phyloP scores from a whole-genome alignment of 2,797 vertebrate genomes.

The Petrocephalus schoutedeni region DNA sequence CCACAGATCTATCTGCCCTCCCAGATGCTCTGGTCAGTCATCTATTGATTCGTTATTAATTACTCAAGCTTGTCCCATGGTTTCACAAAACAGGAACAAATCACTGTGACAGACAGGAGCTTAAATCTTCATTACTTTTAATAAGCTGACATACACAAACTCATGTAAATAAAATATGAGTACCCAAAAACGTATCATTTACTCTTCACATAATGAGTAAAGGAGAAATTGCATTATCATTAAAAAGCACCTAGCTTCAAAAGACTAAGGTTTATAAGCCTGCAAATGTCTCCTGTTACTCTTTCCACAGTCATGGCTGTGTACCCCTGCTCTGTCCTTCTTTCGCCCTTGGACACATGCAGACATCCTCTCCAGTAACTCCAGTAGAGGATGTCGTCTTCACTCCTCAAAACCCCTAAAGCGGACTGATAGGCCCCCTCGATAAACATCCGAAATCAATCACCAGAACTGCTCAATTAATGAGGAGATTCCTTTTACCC shows the following conservation, averaged over 20 bases:
- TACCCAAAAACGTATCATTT: not conserved
- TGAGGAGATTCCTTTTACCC: conserved; percentile 12
- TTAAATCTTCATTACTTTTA: not conserved
- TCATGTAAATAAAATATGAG: not conserved
- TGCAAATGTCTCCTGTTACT: not conserved
- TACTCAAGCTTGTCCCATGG: not conserved
- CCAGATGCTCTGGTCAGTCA: not conserved
- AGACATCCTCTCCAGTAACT: conserved; percentile 45
- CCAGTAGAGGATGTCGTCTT: conserved; percentile 24
- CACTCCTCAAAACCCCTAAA: conserved; percentile 22
- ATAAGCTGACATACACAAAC: not conserved
- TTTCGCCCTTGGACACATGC: conserved; percentile 28
- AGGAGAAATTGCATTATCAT: not conserved
- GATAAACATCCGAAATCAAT: conserved; percentile 30
- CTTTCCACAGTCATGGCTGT: not conserved
- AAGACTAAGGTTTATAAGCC: not conserved
- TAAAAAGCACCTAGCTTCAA: not conserved
- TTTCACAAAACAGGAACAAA: not conserved
- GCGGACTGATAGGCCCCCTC: not conserved
- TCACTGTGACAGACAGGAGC: not conserved
- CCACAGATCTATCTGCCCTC: not conserved
- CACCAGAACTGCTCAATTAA: conserved; percentile 14
- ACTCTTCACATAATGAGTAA: not conserved
- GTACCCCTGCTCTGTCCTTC: not conserved
- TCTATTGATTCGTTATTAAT: not conserved